Conservation (phyloP, 2,888 invertebrate genomes). For the Craniophora ligustri region DNA sequence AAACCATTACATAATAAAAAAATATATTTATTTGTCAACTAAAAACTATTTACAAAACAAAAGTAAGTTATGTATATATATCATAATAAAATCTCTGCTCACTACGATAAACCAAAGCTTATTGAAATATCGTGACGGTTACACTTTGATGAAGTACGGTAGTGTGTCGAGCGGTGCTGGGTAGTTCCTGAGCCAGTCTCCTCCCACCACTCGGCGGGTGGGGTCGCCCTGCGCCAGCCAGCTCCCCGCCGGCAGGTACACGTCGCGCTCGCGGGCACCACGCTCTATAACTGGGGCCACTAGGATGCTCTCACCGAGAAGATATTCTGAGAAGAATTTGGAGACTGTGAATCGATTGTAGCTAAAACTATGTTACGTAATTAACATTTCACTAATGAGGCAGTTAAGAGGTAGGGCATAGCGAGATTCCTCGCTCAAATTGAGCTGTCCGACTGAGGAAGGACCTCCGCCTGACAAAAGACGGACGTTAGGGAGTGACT, state of each 20-base stretch:
- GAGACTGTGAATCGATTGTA: too few species aligned
- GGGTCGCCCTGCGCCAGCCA: conserved; percentile 88
- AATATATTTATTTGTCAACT: conserved; percentile 15
- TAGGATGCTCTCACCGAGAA: conserved; percentile 91
- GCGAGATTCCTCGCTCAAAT: too few species aligned
- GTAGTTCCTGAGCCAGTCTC: conserved; percentile 86
- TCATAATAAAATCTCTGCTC: too few species aligned
- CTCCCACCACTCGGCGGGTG: conserved; percentile 75
- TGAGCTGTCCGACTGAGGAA: too few species aligned
- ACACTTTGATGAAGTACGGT: conserved; percentile 85
- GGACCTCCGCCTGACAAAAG: too few species aligned
- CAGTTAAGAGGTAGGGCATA: too few species aligned
- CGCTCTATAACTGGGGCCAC: conserved; percentile 91
- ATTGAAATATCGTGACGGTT: neutral
- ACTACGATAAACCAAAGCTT: too few species aligned
- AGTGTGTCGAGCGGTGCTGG: conserved; percentile 89
- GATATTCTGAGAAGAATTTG: conserved; percentile 88
- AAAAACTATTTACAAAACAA: conserved; percentile 25
- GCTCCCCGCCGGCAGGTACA: conserved; percentile 90
- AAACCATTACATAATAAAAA: conserved; percentile 2
- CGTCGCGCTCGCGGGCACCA: conserved; percentile 84
- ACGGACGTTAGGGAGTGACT: too few species aligned
- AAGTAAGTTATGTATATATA: too few species aligned
- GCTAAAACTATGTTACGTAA: too few species aligned
- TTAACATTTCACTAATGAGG: too few species aligned